Evolutionary conservation across 2,797 vertebrate genomes (phyloP), one percentile per base, ranked within the genome.

Genomic region (Ceryle rudis): DNA sequence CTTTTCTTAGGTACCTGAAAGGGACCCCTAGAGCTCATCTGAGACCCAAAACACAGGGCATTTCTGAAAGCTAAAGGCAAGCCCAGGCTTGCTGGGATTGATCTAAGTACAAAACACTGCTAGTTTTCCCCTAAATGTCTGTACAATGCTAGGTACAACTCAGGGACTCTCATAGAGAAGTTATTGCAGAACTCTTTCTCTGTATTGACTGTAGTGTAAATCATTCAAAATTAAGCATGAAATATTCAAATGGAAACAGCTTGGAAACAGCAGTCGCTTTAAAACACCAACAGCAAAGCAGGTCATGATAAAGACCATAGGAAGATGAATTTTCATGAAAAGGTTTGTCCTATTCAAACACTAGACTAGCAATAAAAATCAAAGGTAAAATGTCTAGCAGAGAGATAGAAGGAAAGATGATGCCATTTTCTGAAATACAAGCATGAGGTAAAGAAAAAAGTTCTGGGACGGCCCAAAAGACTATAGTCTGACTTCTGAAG

Each of bases 1-100:
- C 44, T 58, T 81, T 91, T 92, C 96, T 75, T 28, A 33, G 33
- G 13, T 93, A 44, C 88, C 69, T 87, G 67, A 82, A 94, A 72
- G 49, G 46, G 17, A 84, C 8, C 11, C 6, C 52, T 60, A 49
- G 60, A 75, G 15, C 12, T 66, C n/a, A 35, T n/a, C 12, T 23
- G 21, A 66, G 23, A 66, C 6, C 6, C 55, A 44, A 51, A 61
- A 39, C 17, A 67, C 14, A 2, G 14, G 37, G 29, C 33, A 26
- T 52, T 81, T 77, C 60, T n/a, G 39, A 81, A 41, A 81, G 41
- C 19, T 77, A 66, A 81, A 71, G 33, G 5, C 25, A 87, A 70
- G 31, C 10, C 29, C 12, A 33, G 14, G 29, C 16, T 19, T 80
- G 47, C 69, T 44, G 39, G 11, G 17, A 57, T 20, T 57, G 70